Evolutionary conservation across 2,113 vertebrate species (phyloP), one percentile per base, ranked within the genome.

Genomic region (Sminthopsis crassicaudata): DNA sequence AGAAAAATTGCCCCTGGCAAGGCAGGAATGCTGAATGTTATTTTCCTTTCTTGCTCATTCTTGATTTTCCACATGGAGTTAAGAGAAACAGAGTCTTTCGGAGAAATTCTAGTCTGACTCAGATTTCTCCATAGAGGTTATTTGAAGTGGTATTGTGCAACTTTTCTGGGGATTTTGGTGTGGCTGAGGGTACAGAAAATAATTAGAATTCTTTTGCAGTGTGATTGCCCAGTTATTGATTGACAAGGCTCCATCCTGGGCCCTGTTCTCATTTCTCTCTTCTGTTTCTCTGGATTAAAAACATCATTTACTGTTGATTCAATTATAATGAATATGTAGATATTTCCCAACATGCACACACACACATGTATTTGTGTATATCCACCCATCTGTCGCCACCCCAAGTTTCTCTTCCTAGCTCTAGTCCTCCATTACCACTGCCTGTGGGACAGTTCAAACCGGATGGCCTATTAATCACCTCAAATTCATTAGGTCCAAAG

Each of bases 161-260:
- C 57, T 93, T 97, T 96, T 94, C 92, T 96, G 90, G 96, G 92
- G 92, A 89, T 97, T 98, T 98, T 96, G 95, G 92, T 93, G 91
- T 95, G 84, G 92, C 27, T 94, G 94, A 95, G 96, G 97, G 96
- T 98, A 97, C 52, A 94, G 97, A 96, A 96, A 97, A 96, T 93
- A 97, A 97, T 97, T 96, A 97, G 95, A 97, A 98, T 98, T 97
- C 97, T 94, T 97, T 97, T 94, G 97, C 91, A 97, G n/a, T 96
- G 94, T 52, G 52, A 42, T 96, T 0, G 90, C 97, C 97, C 97
- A 93, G 94, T 96, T 96, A 97, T 95, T 93, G 93, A 94, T 90
- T 26, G 89, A 90, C 48, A 42, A 84, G 67, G n/a, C n/a, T 23
- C 19, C 42, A 19, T 84, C 67, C 16, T 42, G 67, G 67, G 36